Evolutionary conservation across 1,140 invertebrate genomes (phyloP).

Genomic region (Brachystomella parvula): DNA sequence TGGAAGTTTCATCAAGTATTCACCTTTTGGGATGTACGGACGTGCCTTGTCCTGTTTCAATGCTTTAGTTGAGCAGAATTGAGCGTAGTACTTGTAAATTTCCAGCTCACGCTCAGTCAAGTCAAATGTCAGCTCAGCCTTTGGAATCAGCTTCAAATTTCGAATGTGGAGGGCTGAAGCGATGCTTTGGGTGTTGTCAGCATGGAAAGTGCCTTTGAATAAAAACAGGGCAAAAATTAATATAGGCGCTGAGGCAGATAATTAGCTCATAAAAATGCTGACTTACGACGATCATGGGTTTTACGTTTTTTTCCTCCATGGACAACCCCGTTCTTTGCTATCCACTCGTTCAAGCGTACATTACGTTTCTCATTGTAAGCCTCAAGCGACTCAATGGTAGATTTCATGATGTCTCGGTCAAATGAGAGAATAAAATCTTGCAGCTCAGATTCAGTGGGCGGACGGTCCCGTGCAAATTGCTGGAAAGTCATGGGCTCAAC

Average conservation of each 20-base stretch:
- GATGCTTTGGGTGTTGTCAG: conserved; percentile 31
- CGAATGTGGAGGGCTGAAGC: conserved; percentile 37
- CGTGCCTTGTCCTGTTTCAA: conserved; percentile 15
- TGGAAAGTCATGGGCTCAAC: conserved; percentile 7
- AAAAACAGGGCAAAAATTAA: not conserved
- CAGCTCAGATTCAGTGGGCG: conserved; percentile 26
- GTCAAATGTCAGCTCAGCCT: not conserved
- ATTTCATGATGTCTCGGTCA: conserved; percentile 19
- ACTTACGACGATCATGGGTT: conserved; percentile 36
- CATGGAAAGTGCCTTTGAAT: conserved; percentile 31
- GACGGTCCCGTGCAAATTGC: conserved; percentile 2
- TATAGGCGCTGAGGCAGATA: not conserved
- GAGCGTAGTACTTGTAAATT: conserved; percentile 29
- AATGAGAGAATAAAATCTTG: conserved; percentile 26
- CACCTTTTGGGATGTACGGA: conserved; percentile 25
- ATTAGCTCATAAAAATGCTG: not conserved
- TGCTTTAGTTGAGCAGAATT: conserved; percentile 31
- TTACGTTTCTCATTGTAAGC: conserved; percentile 23
- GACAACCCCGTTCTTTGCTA: not conserved
- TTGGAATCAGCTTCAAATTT: conserved; percentile 20
- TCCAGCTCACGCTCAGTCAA: conserved; percentile 28
- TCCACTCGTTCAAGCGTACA: conserved; percentile 27
- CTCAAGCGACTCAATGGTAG: conserved; percentile 22
- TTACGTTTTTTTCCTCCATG: conserved; percentile 3
- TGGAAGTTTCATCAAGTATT: not conserved